These are phyloP conservation scores for Parapristionchus giblindavisi DNA, from an alignment of 2,888 invertebrate genomes.

Conservation along the genomic window DNA sequence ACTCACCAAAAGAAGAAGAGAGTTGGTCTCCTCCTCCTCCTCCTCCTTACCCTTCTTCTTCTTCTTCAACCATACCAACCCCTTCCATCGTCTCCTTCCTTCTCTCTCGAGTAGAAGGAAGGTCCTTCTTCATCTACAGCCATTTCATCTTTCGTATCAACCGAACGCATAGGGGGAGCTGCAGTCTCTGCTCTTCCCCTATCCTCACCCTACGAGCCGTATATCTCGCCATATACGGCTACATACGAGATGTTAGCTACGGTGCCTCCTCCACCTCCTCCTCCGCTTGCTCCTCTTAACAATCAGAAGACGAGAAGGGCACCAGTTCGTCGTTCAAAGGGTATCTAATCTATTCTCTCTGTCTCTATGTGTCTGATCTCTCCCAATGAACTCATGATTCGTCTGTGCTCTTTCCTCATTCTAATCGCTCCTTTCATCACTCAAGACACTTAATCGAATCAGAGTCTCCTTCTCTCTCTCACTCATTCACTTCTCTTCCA, in stretches of 20 bases:
- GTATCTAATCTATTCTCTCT: background rate
- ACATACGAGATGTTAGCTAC: slow-evolving; percentile 30
- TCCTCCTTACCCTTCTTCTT: background rate
- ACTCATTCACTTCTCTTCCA: slow-evolving; percentile 24
- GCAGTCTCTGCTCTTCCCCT: background rate
- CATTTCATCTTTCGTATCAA: slow-evolving; percentile 3
- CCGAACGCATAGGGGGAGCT: background rate
- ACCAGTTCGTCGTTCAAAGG: slow-evolving; percentile 25
- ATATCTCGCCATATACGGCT: slow-evolving; percentile 3
- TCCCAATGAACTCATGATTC: too few relatives aligned
- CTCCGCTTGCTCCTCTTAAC: background rate
- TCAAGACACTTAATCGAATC: slow-evolving; percentile 31
- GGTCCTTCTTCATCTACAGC: background rate
- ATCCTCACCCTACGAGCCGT: slow-evolving; percentile 19
- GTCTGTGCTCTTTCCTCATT: background rate
- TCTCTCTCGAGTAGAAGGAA: too few relatives aligned
- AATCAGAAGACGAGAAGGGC: background rate
- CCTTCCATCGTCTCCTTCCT: background rate
- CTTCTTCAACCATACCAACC: background rate
- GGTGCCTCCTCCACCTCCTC: slow-evolving; percentile 10
- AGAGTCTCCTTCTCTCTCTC: slow-evolving; percentile 29
- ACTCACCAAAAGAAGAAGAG: background rate
- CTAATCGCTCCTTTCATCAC: background rate
- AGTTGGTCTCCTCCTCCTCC: background rate
- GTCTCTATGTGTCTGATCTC: too few relatives aligned